phyloP scores from a whole-genome alignment of 1,140 invertebrate genomes.

The Myzus persicae region DNA sequence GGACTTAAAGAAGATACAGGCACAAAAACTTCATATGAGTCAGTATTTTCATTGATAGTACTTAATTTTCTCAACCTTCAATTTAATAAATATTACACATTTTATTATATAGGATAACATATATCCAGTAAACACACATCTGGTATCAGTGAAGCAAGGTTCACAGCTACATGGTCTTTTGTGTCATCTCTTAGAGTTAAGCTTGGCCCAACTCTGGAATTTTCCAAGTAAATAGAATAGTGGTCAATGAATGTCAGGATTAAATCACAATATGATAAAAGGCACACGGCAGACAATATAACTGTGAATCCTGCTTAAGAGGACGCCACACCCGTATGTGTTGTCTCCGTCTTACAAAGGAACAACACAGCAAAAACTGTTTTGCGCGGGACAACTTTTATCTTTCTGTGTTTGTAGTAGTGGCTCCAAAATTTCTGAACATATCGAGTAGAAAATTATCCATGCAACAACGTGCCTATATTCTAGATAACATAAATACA shows the following conservation, averaged over 20 bases:
- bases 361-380: too few species aligned
- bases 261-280: background rate
- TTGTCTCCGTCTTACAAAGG: too few species aligned
- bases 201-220: background rate
- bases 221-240: background rate
- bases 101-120: background rate
- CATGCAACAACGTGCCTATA: too few species aligned
- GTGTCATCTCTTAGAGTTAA: background rate
- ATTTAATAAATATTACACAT: background rate
- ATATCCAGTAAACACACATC: background rate
- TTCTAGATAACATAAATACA: too few species aligned
- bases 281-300: background rate
- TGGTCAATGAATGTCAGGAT: background rate
- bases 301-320: background rate
- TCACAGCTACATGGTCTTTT: background rate
- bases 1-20: constrained; percentile 52
- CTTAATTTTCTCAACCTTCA: constrained; percentile 47
- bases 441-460: too few species aligned
- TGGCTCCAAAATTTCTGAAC: too few species aligned
- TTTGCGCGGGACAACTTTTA: too few species aligned
- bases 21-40: constrained; percentile 52
- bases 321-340: too few species aligned
- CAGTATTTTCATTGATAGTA: constrained; percentile 32
- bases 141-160: background rate
- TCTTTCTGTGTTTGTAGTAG: too few species aligned